phyloP scores from a whole-genome alignment of 1,140 invertebrate genomes.

The Lithobius niger region DNA sequence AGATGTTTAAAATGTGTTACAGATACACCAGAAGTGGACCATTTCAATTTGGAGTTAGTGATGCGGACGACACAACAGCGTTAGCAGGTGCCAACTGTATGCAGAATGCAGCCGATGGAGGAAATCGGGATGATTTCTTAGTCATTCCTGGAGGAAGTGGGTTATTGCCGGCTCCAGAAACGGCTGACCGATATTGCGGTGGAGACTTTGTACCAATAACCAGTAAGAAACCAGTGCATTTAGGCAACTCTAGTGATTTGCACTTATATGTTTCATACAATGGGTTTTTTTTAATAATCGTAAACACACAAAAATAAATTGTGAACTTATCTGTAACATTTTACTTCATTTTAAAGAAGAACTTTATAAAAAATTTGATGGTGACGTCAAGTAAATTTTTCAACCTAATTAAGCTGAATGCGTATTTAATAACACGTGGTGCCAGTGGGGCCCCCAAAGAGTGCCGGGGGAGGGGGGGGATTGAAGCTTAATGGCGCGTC shows the following conservation, averaged over 20 bases:
- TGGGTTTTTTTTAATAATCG: constrained; percentile 13
- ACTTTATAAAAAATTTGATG: no score
- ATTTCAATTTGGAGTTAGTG: constrained; percentile 2
- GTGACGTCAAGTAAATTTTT: no score
- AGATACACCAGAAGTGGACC: background rate
- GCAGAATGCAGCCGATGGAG: background rate
- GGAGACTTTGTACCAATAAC: constrained; percentile 48
- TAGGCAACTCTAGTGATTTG: constrained; percentile 2
- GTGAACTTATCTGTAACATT: no score
- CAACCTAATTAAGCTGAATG: no score
- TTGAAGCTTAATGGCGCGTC: no score
- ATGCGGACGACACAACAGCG: constrained; percentile 31
- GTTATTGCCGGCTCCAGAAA: constrained; percentile 25
- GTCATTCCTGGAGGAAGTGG: constrained; percentile 41
- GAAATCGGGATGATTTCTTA: constrained; percentile 45
- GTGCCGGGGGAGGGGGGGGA: no score
- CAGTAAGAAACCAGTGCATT: constrained; percentile 33
- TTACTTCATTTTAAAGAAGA: no score
- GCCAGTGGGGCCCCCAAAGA: no score
- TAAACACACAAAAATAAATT: no score
- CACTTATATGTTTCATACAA: constrained; percentile 13
- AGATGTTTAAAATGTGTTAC: no score
- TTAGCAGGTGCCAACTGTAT: constrained; percentile 43
- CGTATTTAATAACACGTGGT: no score
- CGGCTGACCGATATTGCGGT: constrained; percentile 55